A percentile compares a stretch with the other conserved stretches of the same genome.
phyloP scores from a whole-genome alignment of 2,113 vertebrate genomes.

The Thunnus maccoyii region DNA sequence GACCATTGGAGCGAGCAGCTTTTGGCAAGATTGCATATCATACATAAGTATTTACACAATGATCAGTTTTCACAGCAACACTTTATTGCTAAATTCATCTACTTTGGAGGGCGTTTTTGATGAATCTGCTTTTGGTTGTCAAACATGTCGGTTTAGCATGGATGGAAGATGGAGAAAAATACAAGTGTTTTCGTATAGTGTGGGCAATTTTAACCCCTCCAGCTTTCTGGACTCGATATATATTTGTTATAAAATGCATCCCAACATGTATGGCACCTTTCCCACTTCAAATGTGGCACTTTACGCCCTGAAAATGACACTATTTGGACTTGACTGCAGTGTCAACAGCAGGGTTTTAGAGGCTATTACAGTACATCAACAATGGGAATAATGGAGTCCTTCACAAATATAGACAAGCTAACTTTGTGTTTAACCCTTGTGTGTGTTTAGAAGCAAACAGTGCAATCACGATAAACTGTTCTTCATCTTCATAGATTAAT shows the following conservation, averaged over 20 bases:
- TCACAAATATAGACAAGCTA: neutral
- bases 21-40: neutral
- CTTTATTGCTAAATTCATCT: neutral
- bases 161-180: neutral
- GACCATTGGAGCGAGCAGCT: constrained; percentile 17
- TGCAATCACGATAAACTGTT: neutral
- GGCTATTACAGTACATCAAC: neutral
- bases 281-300: neutral
- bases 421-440: neutral
- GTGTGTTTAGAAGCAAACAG: neutral
- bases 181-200: neutral
- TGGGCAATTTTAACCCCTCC: neutral
- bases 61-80: neutral
- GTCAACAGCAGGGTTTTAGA: neutral
- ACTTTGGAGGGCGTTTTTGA: neutral
- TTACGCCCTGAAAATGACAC: neutral
- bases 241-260: neutral
- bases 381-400: neutral
- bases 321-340: neutral
- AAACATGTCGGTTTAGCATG: no score
- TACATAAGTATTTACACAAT: constrained; percentile 4
- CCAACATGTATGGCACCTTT: neutral
- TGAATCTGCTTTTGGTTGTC: neutral
- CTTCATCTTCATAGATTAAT: neutral
- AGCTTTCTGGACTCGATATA: neutral